Percentiles rank a stretch among this genome's conserved stretches.
phyloP scores from a whole-genome alignment of 2,888 invertebrate genomes.

The Andrena praecox region DNA sequence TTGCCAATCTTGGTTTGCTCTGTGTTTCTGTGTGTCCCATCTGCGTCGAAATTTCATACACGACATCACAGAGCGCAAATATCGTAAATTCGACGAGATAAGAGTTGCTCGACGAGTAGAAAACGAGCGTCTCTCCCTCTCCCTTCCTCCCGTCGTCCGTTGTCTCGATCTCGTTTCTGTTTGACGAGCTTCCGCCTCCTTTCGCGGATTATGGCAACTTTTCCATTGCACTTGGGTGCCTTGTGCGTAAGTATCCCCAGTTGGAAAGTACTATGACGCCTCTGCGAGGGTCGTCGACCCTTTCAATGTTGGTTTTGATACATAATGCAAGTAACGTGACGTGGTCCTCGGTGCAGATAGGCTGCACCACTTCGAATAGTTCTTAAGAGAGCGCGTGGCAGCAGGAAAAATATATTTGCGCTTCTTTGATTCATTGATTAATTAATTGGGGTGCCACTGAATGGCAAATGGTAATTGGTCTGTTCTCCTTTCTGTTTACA shows the following conservation, averaged over 20 bases:
- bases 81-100: slow-evolving; percentile 65
- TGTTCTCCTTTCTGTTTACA: slow-evolving; percentile 86
- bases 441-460: not conserved
- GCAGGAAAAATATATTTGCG: no score
- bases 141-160: not conserved
- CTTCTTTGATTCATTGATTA: not conserved
- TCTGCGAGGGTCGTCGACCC: not conserved
- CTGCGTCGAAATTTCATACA: slow-evolving; percentile 37
- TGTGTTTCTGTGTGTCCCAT: not conserved
- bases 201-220: not conserved
- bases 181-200: slow-evolving; percentile 1
- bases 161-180: not conserved
- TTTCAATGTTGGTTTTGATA: not conserved
- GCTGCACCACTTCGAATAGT: no score
- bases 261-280: not conserved
- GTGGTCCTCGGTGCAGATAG: no score
- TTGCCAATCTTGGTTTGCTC: not conserved
- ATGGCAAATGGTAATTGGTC: not conserved
- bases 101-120: slow-evolving; percentile 3
- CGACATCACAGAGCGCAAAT: slow-evolving; percentile 37
- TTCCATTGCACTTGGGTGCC: not conserved
- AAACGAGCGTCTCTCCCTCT: not conserved
- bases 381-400: no score
- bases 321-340: not conserved
- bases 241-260: not conserved